Evolutionary conservation across 2,797 vertebrate genomes (phyloP).

Genomic region (Hemibagrus guttatus): DNA sequence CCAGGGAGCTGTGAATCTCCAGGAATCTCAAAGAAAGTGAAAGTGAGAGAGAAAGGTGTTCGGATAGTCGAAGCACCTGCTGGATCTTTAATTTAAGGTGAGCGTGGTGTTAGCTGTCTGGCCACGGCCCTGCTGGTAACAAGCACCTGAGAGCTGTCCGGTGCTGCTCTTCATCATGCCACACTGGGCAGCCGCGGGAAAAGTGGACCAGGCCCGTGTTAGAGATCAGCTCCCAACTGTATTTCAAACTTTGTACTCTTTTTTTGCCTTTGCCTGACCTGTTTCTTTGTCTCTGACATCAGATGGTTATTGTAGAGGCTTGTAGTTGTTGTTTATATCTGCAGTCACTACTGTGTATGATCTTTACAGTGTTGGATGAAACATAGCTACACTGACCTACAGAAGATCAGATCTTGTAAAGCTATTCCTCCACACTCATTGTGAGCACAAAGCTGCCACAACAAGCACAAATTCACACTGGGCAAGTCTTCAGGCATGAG

Average conservation of each 20-base stretch:
- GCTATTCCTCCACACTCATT: not conserved
- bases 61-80: slow-evolving; percentile 28
- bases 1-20: slow-evolving; percentile 10
- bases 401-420: slow-evolving; percentile 2
- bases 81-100: slow-evolving; percentile 50
- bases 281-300: slow-evolving; percentile 13
- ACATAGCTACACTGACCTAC: not conserved
- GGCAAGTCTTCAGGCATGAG: not conserved
- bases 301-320: slow-evolving; percentile 6
- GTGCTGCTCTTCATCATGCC: slow-evolving; percentile 34
- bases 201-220: slow-evolving; percentile 1
- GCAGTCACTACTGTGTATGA: not conserved
- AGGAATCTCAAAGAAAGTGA: slow-evolving; percentile 6
- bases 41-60: slow-evolving; percentile 12
- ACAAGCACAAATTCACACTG: not conserved
- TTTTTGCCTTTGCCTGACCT: slow-evolving; percentile 11
- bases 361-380: not conserved
- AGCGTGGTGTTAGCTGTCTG: slow-evolving; percentile 36
- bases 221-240: slow-evolving; percentile 14
- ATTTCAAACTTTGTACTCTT: slow-evolving; percentile 24
- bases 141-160: slow-evolving; percentile 44
- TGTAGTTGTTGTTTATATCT: slow-evolving; percentile 14
- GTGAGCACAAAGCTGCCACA: not conserved
- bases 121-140: slow-evolving; percentile 36
- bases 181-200: slow-evolving; percentile 8